Evolutionary conservation across 92 coral and sea anemone genomes (phyloP).

Genomic region (Bergia puertoricense): DNA sequence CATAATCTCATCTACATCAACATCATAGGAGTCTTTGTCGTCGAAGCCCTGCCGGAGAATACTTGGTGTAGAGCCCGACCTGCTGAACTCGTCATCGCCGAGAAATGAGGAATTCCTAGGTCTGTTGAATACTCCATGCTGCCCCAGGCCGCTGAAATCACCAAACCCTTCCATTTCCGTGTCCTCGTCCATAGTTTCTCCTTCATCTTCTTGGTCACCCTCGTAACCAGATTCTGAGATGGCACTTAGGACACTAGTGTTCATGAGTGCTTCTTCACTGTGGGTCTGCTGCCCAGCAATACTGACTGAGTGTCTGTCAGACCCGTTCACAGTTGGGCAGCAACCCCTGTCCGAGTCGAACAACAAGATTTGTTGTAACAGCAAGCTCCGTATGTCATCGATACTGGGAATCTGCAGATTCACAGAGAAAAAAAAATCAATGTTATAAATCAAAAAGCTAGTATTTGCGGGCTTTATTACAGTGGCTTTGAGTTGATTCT

Average conservation of each 20-base stretch:
- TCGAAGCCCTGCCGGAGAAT: conserved; percentile 61
- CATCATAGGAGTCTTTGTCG: conserved; percentile 54
- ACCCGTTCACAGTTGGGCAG: background rate
- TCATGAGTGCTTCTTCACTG: conserved; percentile 44
- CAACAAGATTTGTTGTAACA: conserved; percentile 19
- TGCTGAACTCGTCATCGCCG: conserved; percentile 62
- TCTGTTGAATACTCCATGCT: conserved; percentile 69
- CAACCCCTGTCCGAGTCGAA: conserved; percentile 26
- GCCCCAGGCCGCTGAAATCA: conserved; percentile 63
- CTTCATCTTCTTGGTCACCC: conserved; percentile 96
- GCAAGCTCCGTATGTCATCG: conserved; percentile 34
- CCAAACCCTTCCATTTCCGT: conserved; percentile 58
- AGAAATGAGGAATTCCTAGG: conserved; percentile 79
- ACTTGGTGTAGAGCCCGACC: conserved; percentile 87
- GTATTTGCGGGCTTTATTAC: background rate
- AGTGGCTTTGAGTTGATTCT: too few relatives aligned
- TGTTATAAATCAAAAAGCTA: background rate
- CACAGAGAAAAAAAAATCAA: background rate
- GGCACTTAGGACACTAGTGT: conserved; percentile 64
- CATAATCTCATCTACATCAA: conserved; percentile 39
- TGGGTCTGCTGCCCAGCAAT: conserved; percentile 20
- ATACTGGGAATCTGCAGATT: conserved; percentile 22
- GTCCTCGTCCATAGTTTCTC: conserved; percentile 68
- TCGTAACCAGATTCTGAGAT: conserved; percentile 94
- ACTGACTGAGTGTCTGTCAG: conserved; percentile 22